Base-by-base conservation (phyloP, 2,113 vertebrate genomes). In the Pycnonotus jocosus region DNA sequence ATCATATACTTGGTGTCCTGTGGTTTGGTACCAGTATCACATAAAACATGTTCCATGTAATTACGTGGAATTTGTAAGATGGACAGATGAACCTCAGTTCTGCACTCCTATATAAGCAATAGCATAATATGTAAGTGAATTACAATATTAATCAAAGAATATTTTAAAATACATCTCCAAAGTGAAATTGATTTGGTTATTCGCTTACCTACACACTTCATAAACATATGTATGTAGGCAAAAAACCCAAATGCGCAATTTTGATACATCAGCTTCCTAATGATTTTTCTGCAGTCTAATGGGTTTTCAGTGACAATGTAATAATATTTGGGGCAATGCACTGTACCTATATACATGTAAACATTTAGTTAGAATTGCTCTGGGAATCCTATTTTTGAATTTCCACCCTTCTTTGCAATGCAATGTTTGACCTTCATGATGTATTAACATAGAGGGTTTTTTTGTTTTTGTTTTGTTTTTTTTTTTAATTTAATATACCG, bases 381-480 rank as follows among this genome's bases (percentile, higher is more conserved):
- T 66, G 57, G 70, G 66, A 94, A 91, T 93, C 73, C 50, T 85
- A 12, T 80, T 86, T 93, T 78, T 69, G 70, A 88, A 91, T 95
- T 94, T 95, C 70, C 68, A 73, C 62, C 31, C 73, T 94, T 93
- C 56, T 93, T 93, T 81, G 71, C 78, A 62, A 82, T 56, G 89
- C 88, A 91, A 82, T 91, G 45, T 89, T 96, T 95, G 95, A 95
- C 93, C 95, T 94, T 96, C 93, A 89, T 66, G 84, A 92, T 78
- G 47, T 88, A 94, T 95, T 96, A 95, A 95, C 81, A 62, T 90
- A 85, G 73, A 74, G 44, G 27, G 22, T 23, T 92, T 91, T 88
- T 91, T 90, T 73, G n/a, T n/a, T n/a, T n/a, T n/a, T n/a, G n/a
- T 92, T 91, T 88, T 91, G 88, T 73, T 23, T 92, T 91, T 88